Base-by-base conservation (phyloP, 2,888 invertebrate species). In the Sussaba pulchella region DNA sequence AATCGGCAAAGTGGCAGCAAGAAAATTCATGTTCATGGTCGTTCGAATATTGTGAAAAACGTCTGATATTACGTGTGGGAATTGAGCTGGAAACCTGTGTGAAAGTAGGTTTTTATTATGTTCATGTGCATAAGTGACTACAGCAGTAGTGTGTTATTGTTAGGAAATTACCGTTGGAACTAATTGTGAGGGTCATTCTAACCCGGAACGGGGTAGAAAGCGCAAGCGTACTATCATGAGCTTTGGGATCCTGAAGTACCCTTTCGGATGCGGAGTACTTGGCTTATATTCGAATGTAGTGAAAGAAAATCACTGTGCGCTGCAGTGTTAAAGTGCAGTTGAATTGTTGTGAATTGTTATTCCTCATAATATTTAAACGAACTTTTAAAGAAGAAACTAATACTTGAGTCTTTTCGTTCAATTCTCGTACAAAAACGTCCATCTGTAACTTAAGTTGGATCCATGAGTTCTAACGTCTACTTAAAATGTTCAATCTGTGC, bases 171-270 rank as follows among this genome's bases (percentile, higher is more conserved):
- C 50, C 63, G 70, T 73, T 43, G 50, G 54, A 75, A 47, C 81
- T 87, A 87, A 89, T 89, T 89, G 86, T 84, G 73, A 72, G 82
- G 80, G 84, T 88, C 85, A 88, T 88, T 88, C 84, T 54, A 85
- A 84, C 80, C 84, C 2, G 84, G 87, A 86, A 83, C 82, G 86
- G 83, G 86, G 87, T 86, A 86, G 83, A 84, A 83, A 85, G 88
- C 87, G 88, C 88, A 88, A 85, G n/a, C 83, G 84, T 88, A 88
- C 89, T 88, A 84, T 87, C 89, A 86, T 89, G 89, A 88, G 89
- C 90, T 88, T 84, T 78, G 70, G 57, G 69, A 69, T 79, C 66
- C 14, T 24, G 24, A 43, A 24, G 12, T 26, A n/a, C 26, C 14
- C 14, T 17, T 54, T 54, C n/a, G n/a, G n/a, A n/a, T n/a, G n/a